Evolutionary conservation across 2,113 vertebrate genomes (phyloP), one percentile per base, ranked within the genome.

Genomic region (Cavia aperea): DNA sequence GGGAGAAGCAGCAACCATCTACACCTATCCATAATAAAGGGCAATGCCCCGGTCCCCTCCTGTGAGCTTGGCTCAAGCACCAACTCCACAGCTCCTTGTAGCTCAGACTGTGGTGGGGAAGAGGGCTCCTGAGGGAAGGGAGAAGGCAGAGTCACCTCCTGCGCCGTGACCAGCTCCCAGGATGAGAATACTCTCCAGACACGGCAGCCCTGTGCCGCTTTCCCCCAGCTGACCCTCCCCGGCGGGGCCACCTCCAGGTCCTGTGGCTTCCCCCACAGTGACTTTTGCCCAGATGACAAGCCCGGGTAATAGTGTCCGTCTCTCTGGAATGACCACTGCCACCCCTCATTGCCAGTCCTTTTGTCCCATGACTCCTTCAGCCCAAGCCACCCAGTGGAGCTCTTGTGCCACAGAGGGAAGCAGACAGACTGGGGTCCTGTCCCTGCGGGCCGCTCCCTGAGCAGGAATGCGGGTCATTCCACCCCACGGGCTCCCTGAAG

Each of bases 1-100:
- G 31, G 31, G 43, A 58, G n/a, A n/a, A 66, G 36, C 0, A 3
- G 4, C 0, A 5, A 16, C 12, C n/a, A 29, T 15, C 7, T 33
- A 2, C 13, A 51, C 9, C 4, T 14, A 33, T 16, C 31, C 65
- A 5, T 0, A 13, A 16, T 10, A 26, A 39, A 56, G 36, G 46
- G 66, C 66, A 70, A 1, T n/a, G 66, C 36, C 36, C 6, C 7
- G 16, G 39, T 51, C 26, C 75, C 73, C 75, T 51, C 75, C 26
- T 14, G 9, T 2, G 39, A 26, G 23, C 39, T 39, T 13, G 72
- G 43, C 72, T 8, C 10, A 12, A 26, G 72, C 39, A 46, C 39
- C 12, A 26, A 43, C 5, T 29, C 43, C 26, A 3, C 24, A 49
- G 24, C 43, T 29, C 43, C 43, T 14, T 1, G 43, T 14, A 49